Conservation (phyloP, 2,888 invertebrate genomes). For the Choristoneura rosaceana region DNA sequence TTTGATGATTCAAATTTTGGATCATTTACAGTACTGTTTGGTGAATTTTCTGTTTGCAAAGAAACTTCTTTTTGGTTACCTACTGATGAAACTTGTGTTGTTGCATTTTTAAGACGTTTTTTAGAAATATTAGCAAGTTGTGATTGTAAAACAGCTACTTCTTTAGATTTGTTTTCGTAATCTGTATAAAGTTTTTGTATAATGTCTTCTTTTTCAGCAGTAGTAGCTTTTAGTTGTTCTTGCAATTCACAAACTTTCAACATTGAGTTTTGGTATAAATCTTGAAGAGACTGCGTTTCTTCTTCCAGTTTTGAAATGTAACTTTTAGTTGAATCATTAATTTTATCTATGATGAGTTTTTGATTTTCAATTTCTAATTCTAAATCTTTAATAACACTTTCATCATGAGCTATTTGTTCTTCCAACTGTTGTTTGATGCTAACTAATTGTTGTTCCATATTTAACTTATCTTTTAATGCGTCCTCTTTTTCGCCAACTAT, state of each 20-base stretch:
- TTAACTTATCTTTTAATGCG: conserved; percentile 62
- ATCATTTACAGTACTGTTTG: background rate
- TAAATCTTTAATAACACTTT: conserved; percentile 65
- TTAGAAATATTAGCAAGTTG: conserved; percentile 56
- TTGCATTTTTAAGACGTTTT: conserved; percentile 48
- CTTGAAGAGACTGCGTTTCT: conserved; percentile 62
- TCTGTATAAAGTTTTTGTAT: conserved; percentile 53
- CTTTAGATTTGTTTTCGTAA: conserved; percentile 59
- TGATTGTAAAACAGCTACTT: conserved; percentile 57
- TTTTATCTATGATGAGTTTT: conserved; percentile 67
- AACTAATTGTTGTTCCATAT: conserved; percentile 62
- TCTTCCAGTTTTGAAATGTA: conserved; percentile 66
- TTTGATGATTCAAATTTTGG: background rate
- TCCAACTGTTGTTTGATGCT: conserved; percentile 62
- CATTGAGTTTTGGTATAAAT: conserved; percentile 60
- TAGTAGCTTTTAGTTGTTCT: conserved; percentile 51
- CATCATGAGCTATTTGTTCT: conserved; percentile 61
- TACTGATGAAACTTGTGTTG: conserved; percentile 49
- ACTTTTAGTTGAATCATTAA: conserved; percentile 62
- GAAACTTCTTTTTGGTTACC: conserved; percentile 42
- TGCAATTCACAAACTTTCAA: conserved; percentile 57
- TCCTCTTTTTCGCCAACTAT: conserved; percentile 74
- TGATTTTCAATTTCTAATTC: conserved; percentile 70
- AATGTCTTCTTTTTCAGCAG: conserved; percentile 47
- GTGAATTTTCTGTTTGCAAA: conserved; percentile 55